Evolutionary conservation across 2,888 invertebrate genomes (phyloP).

Genomic region (Stenodera caucasica): DNA sequence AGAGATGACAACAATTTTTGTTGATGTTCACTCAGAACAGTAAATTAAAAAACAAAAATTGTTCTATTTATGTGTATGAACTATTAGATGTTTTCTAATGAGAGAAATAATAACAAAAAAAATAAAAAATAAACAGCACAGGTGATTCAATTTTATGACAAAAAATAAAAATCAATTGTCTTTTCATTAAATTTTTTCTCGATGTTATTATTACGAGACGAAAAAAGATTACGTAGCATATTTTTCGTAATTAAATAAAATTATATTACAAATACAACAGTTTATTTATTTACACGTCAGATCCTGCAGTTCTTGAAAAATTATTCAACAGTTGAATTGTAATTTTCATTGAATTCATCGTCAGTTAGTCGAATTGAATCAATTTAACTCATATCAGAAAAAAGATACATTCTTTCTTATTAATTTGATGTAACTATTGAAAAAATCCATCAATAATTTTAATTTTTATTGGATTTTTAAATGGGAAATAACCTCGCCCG

Average conservation of each 20-base stretch:
- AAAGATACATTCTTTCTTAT: too few species aligned
- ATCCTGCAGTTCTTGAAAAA: too few species aligned
- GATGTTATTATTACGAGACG: slow-evolving; percentile 38
- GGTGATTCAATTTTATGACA: slow-evolving; percentile 38
- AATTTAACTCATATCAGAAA: too few species aligned
- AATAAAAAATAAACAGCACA: slow-evolving; percentile 41
- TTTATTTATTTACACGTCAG: neutral
- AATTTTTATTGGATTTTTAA: too few species aligned
- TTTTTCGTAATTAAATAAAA: slow-evolving; percentile 55
- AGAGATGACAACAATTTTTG: slow-evolving; percentile 23
- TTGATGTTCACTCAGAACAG: slow-evolving; percentile 41
- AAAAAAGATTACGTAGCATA: slow-evolving; percentile 49
- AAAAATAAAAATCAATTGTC: slow-evolving; percentile 34
- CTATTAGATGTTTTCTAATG: slow-evolving; percentile 36
- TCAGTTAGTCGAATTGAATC: too few species aligned
- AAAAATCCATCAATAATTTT: too few species aligned
- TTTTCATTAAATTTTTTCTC: slow-evolving; percentile 40
- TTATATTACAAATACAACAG: slow-evolving; percentile 29
- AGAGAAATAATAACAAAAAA: slow-evolving; percentile 6
- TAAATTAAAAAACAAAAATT: too few species aligned
- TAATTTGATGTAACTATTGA: too few species aligned
- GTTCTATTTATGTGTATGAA: slow-evolving; percentile 40
- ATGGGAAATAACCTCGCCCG: too few species aligned
- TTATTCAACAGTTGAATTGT: too few species aligned
- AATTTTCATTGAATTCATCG: too few species aligned